Percentiles rank a stretch among this genome's conserved stretches.
Evolutionary conservation across 2,113 vertebrate species (phyloP).

Genomic region (Forbesichthys agassizii): DNA sequence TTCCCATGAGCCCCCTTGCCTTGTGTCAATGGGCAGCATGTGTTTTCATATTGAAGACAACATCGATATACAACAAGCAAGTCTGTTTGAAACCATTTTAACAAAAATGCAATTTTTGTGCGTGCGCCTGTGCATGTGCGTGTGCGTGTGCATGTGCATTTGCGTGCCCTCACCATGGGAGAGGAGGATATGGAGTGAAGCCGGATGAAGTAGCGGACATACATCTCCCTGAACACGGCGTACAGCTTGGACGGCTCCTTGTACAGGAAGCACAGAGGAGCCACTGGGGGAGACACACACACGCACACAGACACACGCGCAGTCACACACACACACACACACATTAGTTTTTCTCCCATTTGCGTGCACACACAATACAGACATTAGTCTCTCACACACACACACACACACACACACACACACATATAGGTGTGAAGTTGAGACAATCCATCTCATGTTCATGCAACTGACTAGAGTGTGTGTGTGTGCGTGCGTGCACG

Average conservation of each 20-base stretch:
- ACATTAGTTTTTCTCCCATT: too few species aligned
- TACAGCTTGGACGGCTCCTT: constrained; percentile 95
- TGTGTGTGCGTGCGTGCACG: neutral
- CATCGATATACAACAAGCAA: too few species aligned
- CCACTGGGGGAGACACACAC: constrained; percentile 80
- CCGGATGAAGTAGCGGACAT: constrained; percentile 95
- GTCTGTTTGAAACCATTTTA: too few species aligned
- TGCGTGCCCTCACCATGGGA: constrained; percentile 83
- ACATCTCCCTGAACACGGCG: constrained; percentile 97
- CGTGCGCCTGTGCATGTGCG: too few species aligned
- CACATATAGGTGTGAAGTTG: constrained; percentile 14
- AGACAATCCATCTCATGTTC: neutral
- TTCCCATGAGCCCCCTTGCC: too few species aligned
- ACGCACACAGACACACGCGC: constrained; percentile 37
- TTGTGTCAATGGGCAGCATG: too few species aligned
- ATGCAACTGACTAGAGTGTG: neutral
- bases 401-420: constrained; percentile 28
- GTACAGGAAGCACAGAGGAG: constrained; percentile 97
- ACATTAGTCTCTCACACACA: neutral
- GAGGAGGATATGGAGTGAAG: constrained; percentile 97
- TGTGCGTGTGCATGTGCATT: neutral
- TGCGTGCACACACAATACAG: neutral
- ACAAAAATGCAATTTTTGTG: too few species aligned
- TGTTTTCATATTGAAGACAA: too few species aligned
- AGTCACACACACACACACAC: neutral